A percentile compares a stretch with the other conserved stretches of the same genome.
phyloP scores from a whole-genome alignment of 1,140 invertebrate species.

The Zaprionus vittiger region DNA sequence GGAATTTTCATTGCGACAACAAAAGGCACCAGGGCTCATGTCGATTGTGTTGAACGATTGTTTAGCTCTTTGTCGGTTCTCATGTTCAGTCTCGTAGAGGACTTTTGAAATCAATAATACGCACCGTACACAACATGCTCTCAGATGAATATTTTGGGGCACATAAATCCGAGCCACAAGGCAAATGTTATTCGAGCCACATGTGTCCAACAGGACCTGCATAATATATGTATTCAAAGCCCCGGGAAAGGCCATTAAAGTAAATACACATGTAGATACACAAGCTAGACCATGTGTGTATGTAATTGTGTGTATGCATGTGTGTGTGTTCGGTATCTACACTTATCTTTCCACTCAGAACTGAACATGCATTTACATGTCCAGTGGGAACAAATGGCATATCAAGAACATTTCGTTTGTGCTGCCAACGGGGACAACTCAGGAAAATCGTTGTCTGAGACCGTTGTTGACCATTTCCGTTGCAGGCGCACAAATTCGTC shows the following conservation, averaged over 20 bases:
- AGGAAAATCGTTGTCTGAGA: slow-evolving; percentile 24
- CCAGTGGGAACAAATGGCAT: slow-evolving; percentile 44
- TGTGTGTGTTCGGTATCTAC: neutral
- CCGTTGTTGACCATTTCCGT: slow-evolving; percentile 62
- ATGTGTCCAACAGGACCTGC: slow-evolving; percentile 16
- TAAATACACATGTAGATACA: neutral
- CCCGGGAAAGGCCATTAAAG: neutral
- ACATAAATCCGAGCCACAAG: neutral
- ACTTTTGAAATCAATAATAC: slow-evolving; percentile 38
- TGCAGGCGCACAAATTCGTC: slow-evolving; percentile 30
- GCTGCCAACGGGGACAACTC: neutral
- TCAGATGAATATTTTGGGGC: slow-evolving; percentile 14
- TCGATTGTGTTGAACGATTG: neutral
- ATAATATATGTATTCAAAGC: slow-evolving; percentile 8
- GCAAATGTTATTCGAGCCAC: slow-evolving; percentile 5
- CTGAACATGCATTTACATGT: slow-evolving; percentile 10
- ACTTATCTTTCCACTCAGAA: neutral
- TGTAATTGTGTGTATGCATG: neutral
- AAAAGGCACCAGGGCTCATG: neutral
- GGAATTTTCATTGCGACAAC: slow-evolving; percentile 27
- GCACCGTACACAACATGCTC: slow-evolving; percentile 30
- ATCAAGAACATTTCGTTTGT: slow-evolving; percentile 35
- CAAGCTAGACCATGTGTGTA: neutral
- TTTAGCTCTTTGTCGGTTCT: neutral
- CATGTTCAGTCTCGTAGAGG: neutral